These are phyloP conservation scores for Zaprionus capensis DNA, from an alignment of 1,140 invertebrate species.

Conservation along the genomic window DNA sequence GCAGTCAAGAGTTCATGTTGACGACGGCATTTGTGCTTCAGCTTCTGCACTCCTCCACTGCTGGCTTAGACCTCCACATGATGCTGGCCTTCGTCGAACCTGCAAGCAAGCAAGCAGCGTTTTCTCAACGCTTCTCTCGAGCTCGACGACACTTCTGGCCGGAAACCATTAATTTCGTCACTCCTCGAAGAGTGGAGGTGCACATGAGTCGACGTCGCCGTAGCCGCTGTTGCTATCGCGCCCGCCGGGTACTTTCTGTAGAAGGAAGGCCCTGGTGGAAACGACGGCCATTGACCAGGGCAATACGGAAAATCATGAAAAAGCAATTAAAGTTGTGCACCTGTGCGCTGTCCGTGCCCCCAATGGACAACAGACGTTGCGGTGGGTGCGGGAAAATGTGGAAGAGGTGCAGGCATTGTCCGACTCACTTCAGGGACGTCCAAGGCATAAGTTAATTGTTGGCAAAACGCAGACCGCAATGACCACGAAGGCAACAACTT, in stretches of 20 bases:
- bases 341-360: constrained; percentile 35
- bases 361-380: background rate
- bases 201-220: constrained; percentile 46
- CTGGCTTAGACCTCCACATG: constrained; percentile 39
- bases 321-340: constrained; percentile 72
- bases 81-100: constrained; percentile 20
- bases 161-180: constrained; percentile 84
- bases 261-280: background rate
- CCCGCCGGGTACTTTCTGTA: background rate
- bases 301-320: constrained; percentile 74
- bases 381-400: background rate
- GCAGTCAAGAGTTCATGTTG: constrained; percentile 49
- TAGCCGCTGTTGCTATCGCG: constrained; percentile 22
- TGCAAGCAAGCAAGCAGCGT: constrained; percentile 44
- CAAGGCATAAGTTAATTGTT: constrained; percentile 73
- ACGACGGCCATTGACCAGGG: constrained; percentile 37
- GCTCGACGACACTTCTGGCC: constrained; percentile 62
- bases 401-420: background rate
- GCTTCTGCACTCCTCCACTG: constrained; percentile 7
- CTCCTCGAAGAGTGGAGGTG: constrained; percentile 61
- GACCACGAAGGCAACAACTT: constrained; percentile 50
- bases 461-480: constrained; percentile 63
- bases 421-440: constrained; percentile 48
- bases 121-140: constrained; percentile 64
- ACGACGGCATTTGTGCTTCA: constrained; percentile 24